These are phyloP conservation scores for Gnatocerus cornutus DNA, from an alignment of 2,888 invertebrate genomes.

Conservation along the genomic window DNA sequence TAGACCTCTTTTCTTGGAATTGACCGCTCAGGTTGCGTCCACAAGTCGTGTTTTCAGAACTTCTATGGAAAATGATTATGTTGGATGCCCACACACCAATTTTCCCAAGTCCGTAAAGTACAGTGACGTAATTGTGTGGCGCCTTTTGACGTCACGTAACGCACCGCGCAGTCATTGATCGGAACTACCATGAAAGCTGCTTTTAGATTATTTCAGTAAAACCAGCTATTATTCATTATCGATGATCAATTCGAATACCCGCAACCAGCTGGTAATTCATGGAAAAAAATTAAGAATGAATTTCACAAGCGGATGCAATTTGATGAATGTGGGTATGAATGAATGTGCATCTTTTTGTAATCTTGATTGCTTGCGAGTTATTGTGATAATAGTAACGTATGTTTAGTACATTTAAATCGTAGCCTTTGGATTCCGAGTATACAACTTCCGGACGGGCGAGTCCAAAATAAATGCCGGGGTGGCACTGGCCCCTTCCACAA, in stretches of 20 bases:
- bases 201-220: slow-evolving; percentile 24
- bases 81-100: slow-evolving; percentile 41
- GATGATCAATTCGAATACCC: slow-evolving; percentile 16
- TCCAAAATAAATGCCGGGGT: slow-evolving; percentile 57
- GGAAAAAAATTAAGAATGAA: slow-evolving; percentile 3
- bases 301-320: neutral
- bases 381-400: slow-evolving; percentile 6
- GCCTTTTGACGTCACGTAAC: slow-evolving; percentile 44
- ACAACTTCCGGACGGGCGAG: slow-evolving; percentile 56
- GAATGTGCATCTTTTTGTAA: neutral
- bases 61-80: slow-evolving; percentile 17
- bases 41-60: slow-evolving; percentile 18
- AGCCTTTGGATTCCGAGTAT: slow-evolving; percentile 44
- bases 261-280: neutral
- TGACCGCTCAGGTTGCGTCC: slow-evolving; percentile 41
- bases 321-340: neutral
- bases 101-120: slow-evolving; percentile 33
- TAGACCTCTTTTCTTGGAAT: slow-evolving; percentile 59
- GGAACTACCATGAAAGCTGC: slow-evolving; percentile 32
- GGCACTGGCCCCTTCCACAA: slow-evolving; percentile 54
- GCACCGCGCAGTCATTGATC: slow-evolving; percentile 41
- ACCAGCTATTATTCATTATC: slow-evolving; percentile 17
- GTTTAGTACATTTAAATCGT: slow-evolving; percentile 32
- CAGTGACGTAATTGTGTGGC: slow-evolving; percentile 40
- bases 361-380: neutral